Conservation (phyloP, 2,113 vertebrate genomes). For the Varanus komodoensis region DNA sequence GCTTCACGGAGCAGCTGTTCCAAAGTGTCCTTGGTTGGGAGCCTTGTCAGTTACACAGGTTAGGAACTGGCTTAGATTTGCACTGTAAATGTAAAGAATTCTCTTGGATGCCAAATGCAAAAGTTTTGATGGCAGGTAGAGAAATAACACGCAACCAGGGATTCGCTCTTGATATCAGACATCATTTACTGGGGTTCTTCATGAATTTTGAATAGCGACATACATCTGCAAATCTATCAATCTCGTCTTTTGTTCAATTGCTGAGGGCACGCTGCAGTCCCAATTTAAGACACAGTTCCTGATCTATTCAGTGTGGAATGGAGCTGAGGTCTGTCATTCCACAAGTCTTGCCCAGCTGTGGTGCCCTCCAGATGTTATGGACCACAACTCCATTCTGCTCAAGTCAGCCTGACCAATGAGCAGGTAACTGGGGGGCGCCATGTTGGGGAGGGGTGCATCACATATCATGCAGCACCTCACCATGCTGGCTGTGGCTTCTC, state of each 20-base stretch:
- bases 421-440: no score
- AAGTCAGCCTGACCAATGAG: no score
- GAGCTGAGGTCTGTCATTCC: not conserved
- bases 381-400: no score
- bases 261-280: not conserved
- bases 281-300: not conserved
- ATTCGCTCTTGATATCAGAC: not conserved
- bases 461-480: not conserved
- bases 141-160: not conserved
- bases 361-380: no score
- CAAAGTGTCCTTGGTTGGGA: not conserved
- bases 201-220: not conserved
- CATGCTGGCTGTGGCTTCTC: not conserved
- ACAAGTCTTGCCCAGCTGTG: not conserved
- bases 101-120: not conserved
- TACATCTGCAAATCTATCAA: not conserved
- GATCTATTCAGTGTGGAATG: no score
- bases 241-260: not conserved
- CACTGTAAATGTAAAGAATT: not conserved
- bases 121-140: not conserved
- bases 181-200: not conserved
- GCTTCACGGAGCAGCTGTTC: not conserved
- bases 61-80: not conserved
- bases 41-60: not conserved
- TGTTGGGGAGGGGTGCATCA: no score